Percentiles rank a stretch among this genome's conserved stretches.
Conservation (phyloP, 2,113 vertebrate species). For the Tringa solitaria region DNA sequence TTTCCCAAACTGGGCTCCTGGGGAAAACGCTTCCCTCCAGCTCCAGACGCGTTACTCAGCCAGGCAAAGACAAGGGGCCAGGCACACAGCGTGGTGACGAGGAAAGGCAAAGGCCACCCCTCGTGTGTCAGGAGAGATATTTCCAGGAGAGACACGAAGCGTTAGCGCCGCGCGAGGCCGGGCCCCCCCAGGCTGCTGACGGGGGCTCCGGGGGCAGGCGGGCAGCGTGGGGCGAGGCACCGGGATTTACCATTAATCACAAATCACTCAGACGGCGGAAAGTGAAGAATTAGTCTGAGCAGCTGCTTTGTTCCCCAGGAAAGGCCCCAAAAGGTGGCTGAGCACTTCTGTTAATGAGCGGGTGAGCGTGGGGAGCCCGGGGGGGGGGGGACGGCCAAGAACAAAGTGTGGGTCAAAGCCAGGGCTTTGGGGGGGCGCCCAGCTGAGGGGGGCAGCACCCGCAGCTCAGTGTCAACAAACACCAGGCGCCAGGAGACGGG, state of each 20-base stretch:
- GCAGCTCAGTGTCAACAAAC: background rate
- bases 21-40: background rate
- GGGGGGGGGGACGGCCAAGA: background rate
- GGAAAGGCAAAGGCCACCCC: background rate
- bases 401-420: background rate
- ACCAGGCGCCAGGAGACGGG: background rate
- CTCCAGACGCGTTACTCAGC: background rate
- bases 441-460: background rate
- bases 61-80: background rate
- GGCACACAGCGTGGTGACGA: fast-evolving
- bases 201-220: no score
- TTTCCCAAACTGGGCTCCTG: background rate
- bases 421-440: background rate
- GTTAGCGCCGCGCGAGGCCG: no score
- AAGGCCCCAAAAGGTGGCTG: background rate
- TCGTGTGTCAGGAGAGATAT: background rate
- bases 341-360: background rate
- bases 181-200: no score
- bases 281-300: background rate
- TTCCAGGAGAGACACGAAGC: background rate
- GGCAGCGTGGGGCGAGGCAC: background rate
- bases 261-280: background rate
- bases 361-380: background rate
- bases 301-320: background rate
- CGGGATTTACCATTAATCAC: background rate